A percentile compares a stretch with the other conserved stretches of the same genome.
Evolutionary conservation across 1,140 invertebrate species (phyloP).

Genomic region (Procambarus clarkii): DNA sequence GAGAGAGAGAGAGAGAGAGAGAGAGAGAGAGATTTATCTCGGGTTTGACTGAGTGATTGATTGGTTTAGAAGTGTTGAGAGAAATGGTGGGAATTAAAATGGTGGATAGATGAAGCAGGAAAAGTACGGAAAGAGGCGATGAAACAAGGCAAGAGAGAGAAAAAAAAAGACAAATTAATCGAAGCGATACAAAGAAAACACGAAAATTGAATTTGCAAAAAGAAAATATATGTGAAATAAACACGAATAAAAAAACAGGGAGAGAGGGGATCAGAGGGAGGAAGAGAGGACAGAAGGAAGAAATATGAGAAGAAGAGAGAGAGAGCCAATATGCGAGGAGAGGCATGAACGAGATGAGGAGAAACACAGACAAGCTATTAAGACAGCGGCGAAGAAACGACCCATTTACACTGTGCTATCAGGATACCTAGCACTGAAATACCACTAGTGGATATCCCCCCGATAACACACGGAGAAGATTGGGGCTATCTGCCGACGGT

Average conservation of each 20-base stretch:
- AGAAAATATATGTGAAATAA: not conserved
- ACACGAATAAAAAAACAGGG: not conserved
- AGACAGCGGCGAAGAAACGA: no score
- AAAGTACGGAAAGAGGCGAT: not conserved
- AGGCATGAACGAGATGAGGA: not conserved
- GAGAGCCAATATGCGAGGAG: not conserved
- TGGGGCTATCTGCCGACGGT: no score
- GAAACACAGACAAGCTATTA: not conserved
- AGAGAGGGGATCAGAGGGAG: not conserved
- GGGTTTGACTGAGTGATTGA: not conserved
- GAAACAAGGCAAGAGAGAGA: not conserved
- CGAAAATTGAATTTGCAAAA: not conserved
- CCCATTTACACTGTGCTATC: no score
- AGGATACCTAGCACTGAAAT: no score
- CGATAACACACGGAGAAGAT: no score
- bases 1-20: not conserved
- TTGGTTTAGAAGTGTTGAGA: not conserved
- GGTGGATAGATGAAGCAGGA: not conserved
- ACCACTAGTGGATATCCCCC: no score
- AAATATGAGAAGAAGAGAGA: not conserved
- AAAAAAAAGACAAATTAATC: not conserved
- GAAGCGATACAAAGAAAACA: not conserved
- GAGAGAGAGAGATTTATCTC: no score
- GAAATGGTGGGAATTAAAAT: no score
- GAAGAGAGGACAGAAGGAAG: not conserved